Evolutionary conservation across 2,113 vertebrate genomes (phyloP), one percentile per base, ranked within the genome.

Genomic region (Actenoides lindsayi): DNA sequence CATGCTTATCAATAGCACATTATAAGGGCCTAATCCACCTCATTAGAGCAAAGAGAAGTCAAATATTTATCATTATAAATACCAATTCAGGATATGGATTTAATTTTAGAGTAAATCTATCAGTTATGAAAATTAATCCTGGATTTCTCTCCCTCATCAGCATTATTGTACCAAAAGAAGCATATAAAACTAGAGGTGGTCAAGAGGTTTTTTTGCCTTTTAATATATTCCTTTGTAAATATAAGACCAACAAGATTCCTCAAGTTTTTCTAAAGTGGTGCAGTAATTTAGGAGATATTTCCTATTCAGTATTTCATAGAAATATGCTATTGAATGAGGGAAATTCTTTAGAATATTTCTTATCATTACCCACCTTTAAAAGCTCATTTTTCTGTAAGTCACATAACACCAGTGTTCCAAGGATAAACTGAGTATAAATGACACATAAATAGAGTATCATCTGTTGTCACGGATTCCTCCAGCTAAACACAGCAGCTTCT

Each of bases 21-120:
- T 87, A 60, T 65, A 59, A 1, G 0, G 19, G 41, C 37, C 42
- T 84, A 87, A 85, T 51, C 41, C 6, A 69, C 30, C 13, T 27
- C 62, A 86, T 85, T 77, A 94, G 54, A 86, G 59, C 28, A 77
- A 85, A 86, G 2, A 77, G 46, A 92, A 89, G 27, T 90, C 13
- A 88, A 80, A 86, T 92, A 93, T 87, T 80, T 95, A 63, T 90
- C 25, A 69, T 76, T 83, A 53, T 64, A 71, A 67, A 85, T 68
- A 87, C 60, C 57, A 88, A 44, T 85, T 44, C 11, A 39, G 42
- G 30, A 39, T 80, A 12, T 69, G 20, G 24, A 48, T 94, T 68
- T 60, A 59, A 71, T 79, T 91, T 87, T 73, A 60, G 9, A 79
- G 9, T 35, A 94, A 87, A 82, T 68, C 24, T 78, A 48, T 78